Evolutionary conservation across 2,888 invertebrate genomes (phyloP), one percentile per base, ranked within the genome.

Genomic region (Epiblema foenella): DNA sequence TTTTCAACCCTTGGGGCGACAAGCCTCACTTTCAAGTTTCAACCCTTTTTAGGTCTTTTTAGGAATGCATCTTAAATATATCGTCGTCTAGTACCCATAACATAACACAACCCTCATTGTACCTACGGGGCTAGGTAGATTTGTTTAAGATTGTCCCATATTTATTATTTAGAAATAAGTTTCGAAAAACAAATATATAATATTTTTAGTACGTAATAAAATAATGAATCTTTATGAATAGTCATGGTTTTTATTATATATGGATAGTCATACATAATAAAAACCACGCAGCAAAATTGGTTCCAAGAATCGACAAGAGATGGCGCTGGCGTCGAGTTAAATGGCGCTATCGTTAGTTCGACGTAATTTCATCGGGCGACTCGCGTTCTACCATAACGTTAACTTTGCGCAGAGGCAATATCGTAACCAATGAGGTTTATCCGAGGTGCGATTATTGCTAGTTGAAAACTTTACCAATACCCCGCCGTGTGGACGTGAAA

Each of bases 331-430:
- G 68, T 74, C 60, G 18, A 68, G 10, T 76, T 82, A 80, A 60
- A 82, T 79, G 84, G 78, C 88, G 86, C 75, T 83, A 84, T 81
- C 77, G 81, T 79, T 81, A 79, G 71, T 20, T 46, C 51, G 39
- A 8, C 67, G 37, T 2, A 57, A 57, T 57, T 67, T 71, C 39
- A 56, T 67, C 9, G 51, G 51, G 18, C 0, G 56, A 29, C 56
- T 42, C 7, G 37, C 51, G 51, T 9, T 29, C 9, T 3, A 0
- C 7, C 0, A 0, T 8, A 0, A 0, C 0, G 71, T 94, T 83
- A 96, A 95, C 96, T 96, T 96, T 97, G 97, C 97, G 97, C 97
- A 97, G 97, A 94, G 96, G 96, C 96, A 95, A 95, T 96, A 96
- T 96, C 96, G 96, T 96, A 96, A 96, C 96, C 96, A 94, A 96